Percentiles rank a stretch among this genome's conserved stretches.
These are phyloP conservation scores for Epinephelus cyanopodus DNA, from an alignment of 2,113 vertebrate species.

Conservation along the genomic window DNA sequence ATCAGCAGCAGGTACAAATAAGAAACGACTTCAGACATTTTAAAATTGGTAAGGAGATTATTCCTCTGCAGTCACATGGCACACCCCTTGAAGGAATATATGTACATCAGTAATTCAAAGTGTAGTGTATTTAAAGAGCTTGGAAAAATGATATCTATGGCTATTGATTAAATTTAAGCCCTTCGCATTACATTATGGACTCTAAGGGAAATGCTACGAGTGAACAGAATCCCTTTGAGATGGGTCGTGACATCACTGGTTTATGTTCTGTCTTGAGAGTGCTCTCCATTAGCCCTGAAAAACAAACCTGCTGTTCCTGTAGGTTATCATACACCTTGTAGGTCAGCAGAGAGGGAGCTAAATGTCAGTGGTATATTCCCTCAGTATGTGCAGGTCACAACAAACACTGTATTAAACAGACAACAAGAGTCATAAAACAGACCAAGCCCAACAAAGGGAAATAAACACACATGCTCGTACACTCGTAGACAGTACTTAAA, in stretches of 20 bases:
- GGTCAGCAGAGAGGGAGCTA: constrained; percentile 62
- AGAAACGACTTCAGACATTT: background rate
- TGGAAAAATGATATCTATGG: constrained; percentile 29
- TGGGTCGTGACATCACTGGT: constrained; percentile 43
- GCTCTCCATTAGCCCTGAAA: constrained; percentile 68
- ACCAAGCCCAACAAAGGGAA: constrained; percentile 10
- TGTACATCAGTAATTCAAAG: constrained; percentile 8
- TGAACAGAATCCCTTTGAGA: constrained; percentile 52
- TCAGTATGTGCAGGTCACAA: constrained; percentile 39
- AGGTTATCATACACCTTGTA: constrained; percentile 71
- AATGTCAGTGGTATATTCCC: constrained; percentile 56
- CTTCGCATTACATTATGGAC: constrained; percentile 58
- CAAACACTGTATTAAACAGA: constrained; percentile 49
- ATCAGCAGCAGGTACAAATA: constrained; percentile 2
- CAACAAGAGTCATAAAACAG: constrained; percentile 43
- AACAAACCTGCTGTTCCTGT: constrained; percentile 56
- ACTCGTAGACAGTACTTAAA: constrained; percentile 5
- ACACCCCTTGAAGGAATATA: background rate
- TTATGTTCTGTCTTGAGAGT: constrained; percentile 45
- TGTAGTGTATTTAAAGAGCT: constrained; percentile 18
- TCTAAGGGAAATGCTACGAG: constrained; percentile 24
- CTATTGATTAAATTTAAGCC: constrained; percentile 54
- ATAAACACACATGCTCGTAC: background rate
- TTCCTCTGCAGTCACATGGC: background rate
- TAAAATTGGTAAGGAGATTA: background rate